Percentiles rank a stretch among this genome's conserved stretches.
Conservation (phyloP, 2,113 vertebrate genomes). For the Alosa alosa region DNA sequence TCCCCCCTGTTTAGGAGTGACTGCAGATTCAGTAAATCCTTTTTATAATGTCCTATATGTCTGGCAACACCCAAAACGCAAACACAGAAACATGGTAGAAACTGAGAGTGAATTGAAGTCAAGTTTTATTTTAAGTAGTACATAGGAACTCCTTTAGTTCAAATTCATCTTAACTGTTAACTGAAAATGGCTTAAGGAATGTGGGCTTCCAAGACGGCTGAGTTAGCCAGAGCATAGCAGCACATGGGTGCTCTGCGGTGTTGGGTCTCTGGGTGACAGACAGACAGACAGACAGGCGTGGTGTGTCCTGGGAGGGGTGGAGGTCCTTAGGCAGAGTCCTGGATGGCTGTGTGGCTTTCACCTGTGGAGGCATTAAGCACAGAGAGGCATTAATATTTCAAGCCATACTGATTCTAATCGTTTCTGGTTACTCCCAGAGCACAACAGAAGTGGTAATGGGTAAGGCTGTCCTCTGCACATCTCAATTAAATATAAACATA, state of each 20-base stretch:
- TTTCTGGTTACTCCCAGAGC: not conserved
- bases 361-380: not conserved
- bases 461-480: not conserved
- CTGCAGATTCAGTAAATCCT: not conserved
- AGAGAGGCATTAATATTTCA: not conserved
- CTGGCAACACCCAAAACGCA: not conserved
- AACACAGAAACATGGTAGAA: not conserved
- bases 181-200: constrained; percentile 22
- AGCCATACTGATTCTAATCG: not conserved
- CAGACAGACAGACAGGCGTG: not conserved
- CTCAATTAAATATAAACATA: not conserved
- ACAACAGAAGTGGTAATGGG: not conserved
- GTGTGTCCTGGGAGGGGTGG: not conserved
- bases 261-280: not conserved
- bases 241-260: constrained; percentile 11
- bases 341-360: not conserved
- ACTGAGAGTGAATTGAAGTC: constrained; percentile 58
- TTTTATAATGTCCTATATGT: too few species aligned
- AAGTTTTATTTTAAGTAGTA: constrained; percentile 72
- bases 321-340: constrained; percentile 10
- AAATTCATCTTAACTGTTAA: constrained; percentile 46
- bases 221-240: constrained; percentile 27
- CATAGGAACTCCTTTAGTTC: constrained; percentile 49
- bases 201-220: constrained; percentile 13
- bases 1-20: too few species aligned